Conservation (phyloP, 2,113 vertebrate genomes). For the Myrmecophaga tridactyla region DNA sequence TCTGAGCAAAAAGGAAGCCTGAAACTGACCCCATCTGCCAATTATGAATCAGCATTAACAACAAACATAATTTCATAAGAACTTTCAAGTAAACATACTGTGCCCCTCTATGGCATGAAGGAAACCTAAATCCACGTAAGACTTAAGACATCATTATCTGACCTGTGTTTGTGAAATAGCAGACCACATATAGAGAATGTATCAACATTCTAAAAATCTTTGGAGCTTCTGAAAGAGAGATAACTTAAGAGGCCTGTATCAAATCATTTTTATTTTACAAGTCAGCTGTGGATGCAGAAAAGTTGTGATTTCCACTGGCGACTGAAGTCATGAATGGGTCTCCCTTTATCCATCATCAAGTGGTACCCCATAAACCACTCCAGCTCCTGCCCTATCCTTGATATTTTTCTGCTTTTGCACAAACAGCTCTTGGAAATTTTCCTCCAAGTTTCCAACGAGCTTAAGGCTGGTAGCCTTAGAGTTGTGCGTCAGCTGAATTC, state of each 20-base stretch:
- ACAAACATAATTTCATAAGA: slow-evolving; percentile 76
- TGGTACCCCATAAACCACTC: not conserved
- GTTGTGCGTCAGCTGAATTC: slow-evolving; percentile 73
- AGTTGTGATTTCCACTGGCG: not conserved
- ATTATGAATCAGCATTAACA: slow-evolving; percentile 82
- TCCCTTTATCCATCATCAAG: slow-evolving; percentile 11
- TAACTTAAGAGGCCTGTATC: not conserved
- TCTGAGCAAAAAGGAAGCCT: slow-evolving; percentile 74
- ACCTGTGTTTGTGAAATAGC: not conserved
- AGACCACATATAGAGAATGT: not conserved
- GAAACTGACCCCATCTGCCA: slow-evolving; percentile 81
- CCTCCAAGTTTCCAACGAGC: slow-evolving; percentile 65
- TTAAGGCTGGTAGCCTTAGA: slow-evolving; percentile 62
- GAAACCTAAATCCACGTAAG: slow-evolving; percentile 71
- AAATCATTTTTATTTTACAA: slow-evolving; percentile 52
- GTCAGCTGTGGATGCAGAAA: not conserved
- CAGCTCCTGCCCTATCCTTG: slow-evolving; percentile 23
- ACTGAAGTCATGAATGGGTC: slow-evolving; percentile 13
- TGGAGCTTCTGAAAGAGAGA: slow-evolving; percentile 13
- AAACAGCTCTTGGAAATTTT: slow-evolving; percentile 60
- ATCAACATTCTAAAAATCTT: slow-evolving; percentile 2
- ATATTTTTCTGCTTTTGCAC: slow-evolving; percentile 58
- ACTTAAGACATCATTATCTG: slow-evolving; percentile 44
- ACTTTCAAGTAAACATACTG: slow-evolving; percentile 73
- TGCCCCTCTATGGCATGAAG: slow-evolving; percentile 52